phyloP scores from a whole-genome alignment of 2,888 invertebrate species.

The Cosmia pyralina region DNA sequence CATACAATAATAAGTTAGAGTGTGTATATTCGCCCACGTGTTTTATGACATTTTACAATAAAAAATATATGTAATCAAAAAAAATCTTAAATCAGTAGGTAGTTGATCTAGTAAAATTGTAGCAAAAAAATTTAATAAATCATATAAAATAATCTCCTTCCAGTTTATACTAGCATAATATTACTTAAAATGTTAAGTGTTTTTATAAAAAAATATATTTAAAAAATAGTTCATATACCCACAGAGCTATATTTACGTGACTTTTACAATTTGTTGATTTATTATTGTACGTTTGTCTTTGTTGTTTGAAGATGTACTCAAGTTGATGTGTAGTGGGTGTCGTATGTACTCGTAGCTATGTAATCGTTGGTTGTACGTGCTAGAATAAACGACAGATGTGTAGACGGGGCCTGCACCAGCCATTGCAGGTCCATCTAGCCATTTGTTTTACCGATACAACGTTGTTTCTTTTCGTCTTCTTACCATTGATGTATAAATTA shows the following conservation, averaged over 20 bases:
- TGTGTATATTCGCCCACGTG: constrained; percentile 10
- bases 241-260: constrained; percentile 69
- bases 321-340: constrained; percentile 63
- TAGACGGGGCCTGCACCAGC: constrained; percentile 84
- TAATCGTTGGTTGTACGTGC: constrained; percentile 65
- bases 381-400: constrained; percentile 80
- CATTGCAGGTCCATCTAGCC: constrained; percentile 83
- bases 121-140: constrained; percentile 1
- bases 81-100: constrained; percentile 32
- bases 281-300: constrained; percentile 60
- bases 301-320: constrained; percentile 53
- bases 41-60: constrained; percentile 19
- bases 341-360: constrained; percentile 55
- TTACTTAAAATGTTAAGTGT: constrained; percentile 77
- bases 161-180: constrained; percentile 21
- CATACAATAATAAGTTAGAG: constrained; percentile 4
- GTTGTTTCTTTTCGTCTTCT: constrained; percentile 62
- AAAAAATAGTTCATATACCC: constrained; percentile 87
- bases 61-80: neutral
- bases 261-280: constrained; percentile 56
- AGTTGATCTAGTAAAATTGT: constrained; percentile 13
- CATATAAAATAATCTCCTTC: constrained; percentile 35
- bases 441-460: constrained; percentile 76
- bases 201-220: constrained; percentile 81
- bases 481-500: too few relatives aligned